Conservation (phyloP, 2,113 vertebrate genomes). For the Corythornis vintsioides region DNA sequence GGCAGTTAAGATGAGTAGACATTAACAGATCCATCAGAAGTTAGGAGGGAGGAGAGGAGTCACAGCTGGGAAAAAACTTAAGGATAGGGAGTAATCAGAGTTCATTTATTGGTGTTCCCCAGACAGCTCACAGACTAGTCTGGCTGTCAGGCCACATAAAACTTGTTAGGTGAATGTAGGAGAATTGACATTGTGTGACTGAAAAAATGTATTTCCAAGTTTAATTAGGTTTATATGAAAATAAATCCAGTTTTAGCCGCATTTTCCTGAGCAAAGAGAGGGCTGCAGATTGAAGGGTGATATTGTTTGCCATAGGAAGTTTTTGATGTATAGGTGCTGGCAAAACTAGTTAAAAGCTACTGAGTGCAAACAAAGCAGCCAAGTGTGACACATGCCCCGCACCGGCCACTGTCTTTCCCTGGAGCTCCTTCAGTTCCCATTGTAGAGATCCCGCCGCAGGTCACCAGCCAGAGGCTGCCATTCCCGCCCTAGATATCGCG, state of each 20-base stretch:
- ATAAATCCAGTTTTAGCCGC: background rate
- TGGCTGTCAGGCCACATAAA: background rate
- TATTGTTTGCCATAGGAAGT: background rate
- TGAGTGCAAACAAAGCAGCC: background rate
- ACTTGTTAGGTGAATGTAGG: background rate
- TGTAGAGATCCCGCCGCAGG: background rate
- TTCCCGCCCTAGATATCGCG: background rate
- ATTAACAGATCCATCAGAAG: background rate
- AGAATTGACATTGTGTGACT: background rate
- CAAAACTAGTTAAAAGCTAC: background rate
- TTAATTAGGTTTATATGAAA: background rate
- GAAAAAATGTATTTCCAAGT: background rate
- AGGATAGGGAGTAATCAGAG: background rate
- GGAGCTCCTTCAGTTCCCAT: background rate
- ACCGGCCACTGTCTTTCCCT: background rate
- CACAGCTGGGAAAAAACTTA: background rate
- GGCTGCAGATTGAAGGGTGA: background rate
- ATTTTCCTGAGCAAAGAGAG: background rate
- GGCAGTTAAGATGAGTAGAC: background rate
- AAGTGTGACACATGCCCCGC: background rate
- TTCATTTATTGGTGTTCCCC: background rate
- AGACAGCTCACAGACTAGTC: background rate
- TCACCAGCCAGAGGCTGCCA: background rate
- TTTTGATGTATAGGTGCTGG: background rate
- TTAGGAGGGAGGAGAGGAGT: background rate